Evolutionary conservation across 2,797 vertebrate species (phyloP).

Genomic region (Bovichtus variegatus): DNA sequence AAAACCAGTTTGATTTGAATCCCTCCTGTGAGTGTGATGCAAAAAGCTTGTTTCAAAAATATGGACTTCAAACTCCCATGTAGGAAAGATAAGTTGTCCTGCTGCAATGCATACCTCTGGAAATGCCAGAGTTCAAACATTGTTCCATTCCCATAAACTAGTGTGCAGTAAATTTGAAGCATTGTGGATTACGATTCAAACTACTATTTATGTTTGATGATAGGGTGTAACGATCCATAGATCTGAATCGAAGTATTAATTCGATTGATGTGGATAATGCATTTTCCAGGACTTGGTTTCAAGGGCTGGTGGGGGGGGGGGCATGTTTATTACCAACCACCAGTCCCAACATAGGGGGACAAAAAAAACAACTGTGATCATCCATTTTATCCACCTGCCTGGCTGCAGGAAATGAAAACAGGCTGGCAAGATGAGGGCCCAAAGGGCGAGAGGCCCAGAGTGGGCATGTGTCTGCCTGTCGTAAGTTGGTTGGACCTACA

Average conservation of each 20-base stretch:
- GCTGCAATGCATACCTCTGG: background rate
- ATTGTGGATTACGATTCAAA: background rate
- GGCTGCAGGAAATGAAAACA: conserved; percentile 44
- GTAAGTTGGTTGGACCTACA: conserved; percentile 29
- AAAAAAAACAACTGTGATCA: conserved; percentile 19
- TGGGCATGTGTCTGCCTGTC: conserved; percentile 52
- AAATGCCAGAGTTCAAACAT: background rate
- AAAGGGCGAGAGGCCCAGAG: conserved; percentile 23
- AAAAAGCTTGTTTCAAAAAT: too few relatives aligned
- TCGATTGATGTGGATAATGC: background rate
- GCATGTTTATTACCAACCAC: background rate
- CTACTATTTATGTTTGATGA: background rate
- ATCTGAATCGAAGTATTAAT: too few relatives aligned
- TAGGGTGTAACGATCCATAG: too few relatives aligned
- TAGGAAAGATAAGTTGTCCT: background rate
- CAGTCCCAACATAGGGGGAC: background rate
- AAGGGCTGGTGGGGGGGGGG: background rate
- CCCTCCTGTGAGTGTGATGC: background rate
- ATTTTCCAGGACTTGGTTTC: conserved; percentile 1
- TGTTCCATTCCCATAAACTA: background rate
- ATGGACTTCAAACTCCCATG: background rate
- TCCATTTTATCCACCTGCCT: conserved; percentile 60
- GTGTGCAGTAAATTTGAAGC: background rate
- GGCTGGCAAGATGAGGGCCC: conserved; percentile 24
- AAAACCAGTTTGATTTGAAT: conserved; percentile 19